Conservation (phyloP, 2,797 vertebrate genomes). For the Micromesistius poutassou region DNA sequence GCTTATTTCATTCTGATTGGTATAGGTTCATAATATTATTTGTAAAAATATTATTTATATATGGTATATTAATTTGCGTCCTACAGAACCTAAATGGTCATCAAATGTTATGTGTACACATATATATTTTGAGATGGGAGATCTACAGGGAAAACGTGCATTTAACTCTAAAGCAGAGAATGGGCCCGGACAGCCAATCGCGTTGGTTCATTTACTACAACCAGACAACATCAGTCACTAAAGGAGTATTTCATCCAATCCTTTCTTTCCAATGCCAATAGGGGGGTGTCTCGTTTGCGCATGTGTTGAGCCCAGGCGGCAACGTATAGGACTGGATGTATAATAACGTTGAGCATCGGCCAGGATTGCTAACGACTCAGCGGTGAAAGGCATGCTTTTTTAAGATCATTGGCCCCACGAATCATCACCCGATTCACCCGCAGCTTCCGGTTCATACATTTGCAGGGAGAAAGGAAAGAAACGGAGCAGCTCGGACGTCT, state of each 20-base stretch:
- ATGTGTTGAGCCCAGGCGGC: slow-evolving; percentile 62
- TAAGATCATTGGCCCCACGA: slow-evolving; percentile 29
- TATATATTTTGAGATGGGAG: no score
- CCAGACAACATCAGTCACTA: background rate
- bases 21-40: no score
- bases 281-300: slow-evolving; percentile 48
- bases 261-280: slow-evolving; percentile 32
- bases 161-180: no score
- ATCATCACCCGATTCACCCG: slow-evolving; percentile 39
- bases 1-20: no score
- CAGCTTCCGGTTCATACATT: slow-evolving; percentile 50
- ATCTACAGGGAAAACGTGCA: no score
- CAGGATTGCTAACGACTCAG: slow-evolving; percentile 31
- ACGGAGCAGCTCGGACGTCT: slow-evolving; percentile 29
- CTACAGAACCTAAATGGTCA: no score
- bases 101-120: no score
- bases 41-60: no score
- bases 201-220: no score
- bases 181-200: no score
- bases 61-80: no score
- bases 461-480: slow-evolving; percentile 41
- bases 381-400: slow-evolving; percentile 60
- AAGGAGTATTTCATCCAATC: background rate
- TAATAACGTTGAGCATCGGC: slow-evolving; percentile 63
- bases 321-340: slow-evolving; percentile 49